Percentiles rank a stretch among this genome's conserved stretches.
Conservation (phyloP, 2,888 invertebrate genomes). For the Cinara cedri region DNA sequence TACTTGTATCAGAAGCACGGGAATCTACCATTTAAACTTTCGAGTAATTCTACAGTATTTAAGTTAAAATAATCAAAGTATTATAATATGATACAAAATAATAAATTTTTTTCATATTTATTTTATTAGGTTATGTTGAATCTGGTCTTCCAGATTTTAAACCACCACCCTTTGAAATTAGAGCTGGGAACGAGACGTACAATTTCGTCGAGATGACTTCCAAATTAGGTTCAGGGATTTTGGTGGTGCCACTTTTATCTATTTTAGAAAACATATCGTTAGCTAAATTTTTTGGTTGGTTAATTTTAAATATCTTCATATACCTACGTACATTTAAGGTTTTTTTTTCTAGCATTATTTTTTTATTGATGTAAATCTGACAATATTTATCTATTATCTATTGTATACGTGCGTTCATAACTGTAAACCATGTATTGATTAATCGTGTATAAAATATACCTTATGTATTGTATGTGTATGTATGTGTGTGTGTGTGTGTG, state of each 20-base stretch:
- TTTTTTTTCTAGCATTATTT: neutral
- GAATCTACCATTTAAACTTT: slow-evolving; percentile 70
- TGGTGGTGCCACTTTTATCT: slow-evolving; percentile 72
- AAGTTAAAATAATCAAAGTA: neutral
- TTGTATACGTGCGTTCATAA: neutral
- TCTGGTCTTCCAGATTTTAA: slow-evolving; percentile 72
- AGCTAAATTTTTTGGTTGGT: slow-evolving; percentile 74
- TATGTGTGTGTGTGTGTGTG: neutral
- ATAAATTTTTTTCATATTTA: too few species aligned
- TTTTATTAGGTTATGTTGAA: slow-evolving; percentile 74
- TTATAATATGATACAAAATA: too few species aligned
- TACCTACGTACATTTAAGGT: neutral
- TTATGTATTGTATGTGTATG: too few species aligned
- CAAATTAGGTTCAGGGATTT: slow-evolving; percentile 70
- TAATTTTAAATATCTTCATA: neutral
- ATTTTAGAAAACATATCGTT: slow-evolving; percentile 75
- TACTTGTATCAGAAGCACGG: slow-evolving; percentile 68
- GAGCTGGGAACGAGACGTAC: slow-evolving; percentile 67
- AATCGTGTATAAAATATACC: too few species aligned
- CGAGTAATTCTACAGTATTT: slow-evolving; percentile 64
- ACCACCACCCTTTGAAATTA: slow-evolving; percentile 72
- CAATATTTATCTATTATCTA: neutral
- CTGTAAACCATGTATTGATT: neutral
- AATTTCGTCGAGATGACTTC: slow-evolving; percentile 68
- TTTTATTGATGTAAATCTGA: neutral